Evolutionary conservation across 2,797 vertebrate genomes (phyloP).

Genomic region (Garrulus glandarius): DNA sequence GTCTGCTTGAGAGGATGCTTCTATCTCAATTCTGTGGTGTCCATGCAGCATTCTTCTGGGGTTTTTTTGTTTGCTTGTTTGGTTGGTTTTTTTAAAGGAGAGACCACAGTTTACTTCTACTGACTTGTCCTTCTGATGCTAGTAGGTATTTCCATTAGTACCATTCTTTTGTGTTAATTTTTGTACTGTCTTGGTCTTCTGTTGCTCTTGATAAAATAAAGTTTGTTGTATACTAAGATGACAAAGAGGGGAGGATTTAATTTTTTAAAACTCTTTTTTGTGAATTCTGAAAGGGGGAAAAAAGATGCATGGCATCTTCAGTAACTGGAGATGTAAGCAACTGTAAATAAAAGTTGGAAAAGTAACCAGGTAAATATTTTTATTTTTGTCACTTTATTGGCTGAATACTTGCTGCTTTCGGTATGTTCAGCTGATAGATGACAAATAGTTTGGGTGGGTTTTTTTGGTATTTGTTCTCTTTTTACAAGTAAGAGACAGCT

Average conservation of each 20-base stretch:
- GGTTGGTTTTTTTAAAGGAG: not conserved
- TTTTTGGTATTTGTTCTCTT: not conserved
- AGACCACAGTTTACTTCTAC: not conserved
- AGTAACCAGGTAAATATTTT: not conserved
- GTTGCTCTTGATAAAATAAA: not conserved
- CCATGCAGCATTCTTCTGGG: not conserved
- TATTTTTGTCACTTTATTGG: not conserved
- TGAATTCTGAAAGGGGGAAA: not conserved
- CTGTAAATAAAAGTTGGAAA: not conserved
- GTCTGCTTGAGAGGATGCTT: not conserved
- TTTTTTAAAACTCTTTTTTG: not conserved
- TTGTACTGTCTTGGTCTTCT: not conserved
- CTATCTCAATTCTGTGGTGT: fast-evolving
- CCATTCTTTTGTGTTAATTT: not conserved
- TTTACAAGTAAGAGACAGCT: not conserved
- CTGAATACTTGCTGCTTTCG: not conserved
- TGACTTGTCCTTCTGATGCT: not conserved
- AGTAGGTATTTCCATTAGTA: not conserved
- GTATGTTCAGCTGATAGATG: not conserved
- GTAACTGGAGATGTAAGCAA: not conserved
- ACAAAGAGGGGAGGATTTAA: not conserved
- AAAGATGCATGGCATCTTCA: not conserved
- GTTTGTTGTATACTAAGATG: not conserved
- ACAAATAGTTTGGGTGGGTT: not conserved
- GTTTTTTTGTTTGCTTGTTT: not conserved